Evolutionary conservation across 1,140 invertebrate genomes (phyloP).

Genomic region (Drosophila azteca): DNA sequence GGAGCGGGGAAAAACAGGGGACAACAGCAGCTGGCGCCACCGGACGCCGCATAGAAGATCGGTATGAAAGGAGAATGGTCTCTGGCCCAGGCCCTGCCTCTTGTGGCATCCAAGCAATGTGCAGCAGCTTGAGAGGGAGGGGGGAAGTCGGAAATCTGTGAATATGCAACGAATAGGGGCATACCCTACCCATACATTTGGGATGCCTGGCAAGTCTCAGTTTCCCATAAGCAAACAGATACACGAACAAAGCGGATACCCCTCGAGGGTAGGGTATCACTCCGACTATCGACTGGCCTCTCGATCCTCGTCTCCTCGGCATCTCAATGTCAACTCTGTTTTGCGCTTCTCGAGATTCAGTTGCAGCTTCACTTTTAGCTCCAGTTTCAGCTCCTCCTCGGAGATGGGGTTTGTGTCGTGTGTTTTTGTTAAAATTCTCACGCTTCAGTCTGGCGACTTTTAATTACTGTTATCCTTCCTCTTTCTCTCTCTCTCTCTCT

Average conservation of each 20-base stretch:
- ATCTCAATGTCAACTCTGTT: no score
- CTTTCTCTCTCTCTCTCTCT: conserved; percentile 1
- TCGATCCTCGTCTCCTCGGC: background rate
- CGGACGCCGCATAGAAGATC: conserved; percentile 58
- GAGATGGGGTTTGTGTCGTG: background rate
- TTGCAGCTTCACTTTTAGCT: background rate
- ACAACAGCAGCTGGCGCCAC: conserved; percentile 62
- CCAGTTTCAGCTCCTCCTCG: no score
- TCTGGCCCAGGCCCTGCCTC: background rate
- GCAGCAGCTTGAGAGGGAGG: conserved; percentile 1
- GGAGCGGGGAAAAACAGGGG: background rate
- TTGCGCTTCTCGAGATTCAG: conserved; percentile 1
- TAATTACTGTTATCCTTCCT: conserved; percentile 62
- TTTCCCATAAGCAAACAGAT: no score
- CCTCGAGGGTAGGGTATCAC: background rate
- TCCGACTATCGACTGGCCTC: conserved; percentile 26
- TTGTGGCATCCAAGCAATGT: conserved; percentile 44
- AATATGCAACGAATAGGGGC: rapidly evolving
- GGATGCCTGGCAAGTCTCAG: no score
- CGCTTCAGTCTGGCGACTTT: conserved; percentile 74
- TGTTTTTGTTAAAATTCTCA: conserved; percentile 76
- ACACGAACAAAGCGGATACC: no score
- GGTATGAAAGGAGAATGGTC: background rate
- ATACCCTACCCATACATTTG: conserved; percentile 6
- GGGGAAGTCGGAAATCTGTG: background rate